phyloP scores from a whole-genome alignment of 2,113 vertebrate species.

The Odontesthes bonariensis region DNA sequence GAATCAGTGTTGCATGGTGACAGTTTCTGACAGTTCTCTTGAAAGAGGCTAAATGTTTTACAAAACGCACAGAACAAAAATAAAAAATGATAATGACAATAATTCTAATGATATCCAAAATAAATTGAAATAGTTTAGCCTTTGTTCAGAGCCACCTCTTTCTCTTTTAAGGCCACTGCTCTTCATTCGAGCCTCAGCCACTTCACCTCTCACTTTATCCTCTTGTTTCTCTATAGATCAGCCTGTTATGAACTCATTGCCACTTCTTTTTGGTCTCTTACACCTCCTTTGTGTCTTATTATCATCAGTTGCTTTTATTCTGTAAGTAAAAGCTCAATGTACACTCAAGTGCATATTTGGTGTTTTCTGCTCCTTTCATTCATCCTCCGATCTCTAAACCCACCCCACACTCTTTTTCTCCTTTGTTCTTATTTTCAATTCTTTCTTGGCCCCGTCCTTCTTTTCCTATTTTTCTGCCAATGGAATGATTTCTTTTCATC shows the following conservation, averaged over 20 bases:
- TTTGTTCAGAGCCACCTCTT: not conserved
- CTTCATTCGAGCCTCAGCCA: constrained; percentile 42
- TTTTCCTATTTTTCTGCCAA: constrained; percentile 83
- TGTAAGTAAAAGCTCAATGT: constrained; percentile 73
- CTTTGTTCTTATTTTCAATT: constrained; percentile 77
- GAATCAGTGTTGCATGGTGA: constrained; percentile 8
- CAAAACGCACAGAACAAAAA: constrained; percentile 1
- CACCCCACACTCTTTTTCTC: constrained; percentile 54
- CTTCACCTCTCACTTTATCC: constrained; percentile 66
- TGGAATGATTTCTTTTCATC: constrained; percentile 88
- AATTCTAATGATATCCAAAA: not conserved
- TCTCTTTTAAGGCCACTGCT: constrained; percentile 2
- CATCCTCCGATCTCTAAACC: constrained; percentile 54
- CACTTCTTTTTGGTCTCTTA: constrained; percentile 53
- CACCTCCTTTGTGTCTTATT: constrained; percentile 66
- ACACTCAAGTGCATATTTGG: constrained; percentile 75
- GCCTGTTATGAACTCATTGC: constrained; percentile 67
- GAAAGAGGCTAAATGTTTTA: not conserved
- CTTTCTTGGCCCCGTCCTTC: constrained; percentile 63
- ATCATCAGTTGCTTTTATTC: constrained; percentile 71
- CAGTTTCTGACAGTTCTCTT: constrained; percentile 11
- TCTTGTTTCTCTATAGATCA: constrained; percentile 59
- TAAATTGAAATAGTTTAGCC: not conserved
- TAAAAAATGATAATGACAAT: not conserved
- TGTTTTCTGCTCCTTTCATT: constrained; percentile 66